Conservation (phyloP, 2,113 vertebrate species). For the Crotophaga sulcirostris region DNA sequence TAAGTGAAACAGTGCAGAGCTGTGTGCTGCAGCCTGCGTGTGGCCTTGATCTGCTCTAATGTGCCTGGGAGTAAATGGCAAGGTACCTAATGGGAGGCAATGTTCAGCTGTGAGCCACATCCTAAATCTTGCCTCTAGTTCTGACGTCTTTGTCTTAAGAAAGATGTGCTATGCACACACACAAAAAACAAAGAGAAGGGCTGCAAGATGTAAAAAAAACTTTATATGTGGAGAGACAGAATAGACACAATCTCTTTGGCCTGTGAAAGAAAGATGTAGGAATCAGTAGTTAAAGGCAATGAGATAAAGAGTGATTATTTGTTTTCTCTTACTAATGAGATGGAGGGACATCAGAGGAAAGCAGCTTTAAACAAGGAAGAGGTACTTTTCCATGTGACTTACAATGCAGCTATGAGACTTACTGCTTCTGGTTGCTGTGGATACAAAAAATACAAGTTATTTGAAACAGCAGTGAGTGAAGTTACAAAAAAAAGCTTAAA, state of each 20-base stretch:
- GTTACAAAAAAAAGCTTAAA: neutral
- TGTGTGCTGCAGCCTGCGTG: neutral
- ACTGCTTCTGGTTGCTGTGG: neutral
- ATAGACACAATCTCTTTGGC: neutral
- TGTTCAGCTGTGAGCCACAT: neutral
- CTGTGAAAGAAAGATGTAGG: neutral
- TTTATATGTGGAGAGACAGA: neutral
- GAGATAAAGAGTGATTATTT: neutral
- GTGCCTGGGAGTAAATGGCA: neutral
- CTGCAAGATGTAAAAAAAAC: neutral
- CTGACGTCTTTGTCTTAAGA: neutral
- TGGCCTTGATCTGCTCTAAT: neutral
- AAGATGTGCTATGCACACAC: neutral
- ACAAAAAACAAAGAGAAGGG: neutral
- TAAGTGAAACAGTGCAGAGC: neutral
- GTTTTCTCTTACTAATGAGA: neutral
- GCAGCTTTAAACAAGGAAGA: neutral
- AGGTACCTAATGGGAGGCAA: neutral
- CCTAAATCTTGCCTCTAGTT: neutral
- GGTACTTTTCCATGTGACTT: neutral
- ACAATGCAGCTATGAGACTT: neutral
- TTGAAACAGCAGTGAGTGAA: neutral
- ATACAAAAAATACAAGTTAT: neutral
- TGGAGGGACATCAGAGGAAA: neutral
- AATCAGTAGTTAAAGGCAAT: neutral